Evolutionary conservation across 23 tunicate species (phyloP).

Genomic region (Trididemnum nubilum): DNA sequence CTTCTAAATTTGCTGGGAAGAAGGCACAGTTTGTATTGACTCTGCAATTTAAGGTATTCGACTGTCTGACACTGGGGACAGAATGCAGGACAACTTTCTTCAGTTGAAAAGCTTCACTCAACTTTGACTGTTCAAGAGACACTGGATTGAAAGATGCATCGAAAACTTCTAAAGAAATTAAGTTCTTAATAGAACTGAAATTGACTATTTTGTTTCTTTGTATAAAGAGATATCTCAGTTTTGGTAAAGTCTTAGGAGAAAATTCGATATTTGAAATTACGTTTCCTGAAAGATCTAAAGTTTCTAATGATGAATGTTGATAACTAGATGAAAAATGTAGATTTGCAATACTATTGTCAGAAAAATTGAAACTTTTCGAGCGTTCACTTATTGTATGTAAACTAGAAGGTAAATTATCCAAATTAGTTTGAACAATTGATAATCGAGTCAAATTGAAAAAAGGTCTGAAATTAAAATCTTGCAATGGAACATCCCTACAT

Average conservation of each 20-base stretch:
- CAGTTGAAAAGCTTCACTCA: background rate
- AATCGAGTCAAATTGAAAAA: constrained; percentile 10
- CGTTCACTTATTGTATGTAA: background rate
- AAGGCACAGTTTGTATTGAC: background rate
- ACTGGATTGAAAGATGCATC: constrained; percentile 27
- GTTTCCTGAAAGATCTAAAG: constrained; percentile 29
- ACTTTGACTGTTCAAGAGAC: constrained; percentile 5
- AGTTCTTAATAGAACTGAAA: background rate
- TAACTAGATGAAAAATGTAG: background rate
- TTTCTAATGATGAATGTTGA: background rate
- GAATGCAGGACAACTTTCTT: background rate
- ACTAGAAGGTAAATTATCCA: background rate
- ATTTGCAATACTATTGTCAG: constrained; percentile 2
- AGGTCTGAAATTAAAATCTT: background rate
- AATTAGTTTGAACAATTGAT: constrained; percentile 4
- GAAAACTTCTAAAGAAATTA: background rate
- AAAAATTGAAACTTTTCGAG: constrained; percentile 13
- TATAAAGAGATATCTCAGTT: background rate
- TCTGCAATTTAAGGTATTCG: background rate
- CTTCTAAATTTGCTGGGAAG: constrained; percentile 26
- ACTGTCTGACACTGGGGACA: background rate
- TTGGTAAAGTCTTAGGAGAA: background rate
- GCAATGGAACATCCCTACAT: too few relatives aligned
- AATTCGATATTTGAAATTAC: constrained; percentile 8
- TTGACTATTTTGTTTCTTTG: constrained; percentile 19